Evolutionary conservation across 1,140 invertebrate genomes (phyloP).

Genomic region (Bombus pyrosoma): DNA sequence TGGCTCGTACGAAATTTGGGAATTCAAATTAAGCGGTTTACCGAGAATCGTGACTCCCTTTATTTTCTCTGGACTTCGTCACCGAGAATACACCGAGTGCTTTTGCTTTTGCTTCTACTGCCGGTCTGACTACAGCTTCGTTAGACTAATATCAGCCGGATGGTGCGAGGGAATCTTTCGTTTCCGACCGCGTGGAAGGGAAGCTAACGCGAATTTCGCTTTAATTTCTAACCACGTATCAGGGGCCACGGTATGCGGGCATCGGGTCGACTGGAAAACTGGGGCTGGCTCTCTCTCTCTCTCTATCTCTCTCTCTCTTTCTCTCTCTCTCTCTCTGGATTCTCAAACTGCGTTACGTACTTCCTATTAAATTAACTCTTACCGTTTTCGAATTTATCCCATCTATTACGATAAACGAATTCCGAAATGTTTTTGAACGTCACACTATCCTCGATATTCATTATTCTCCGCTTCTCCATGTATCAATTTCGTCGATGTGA

Average conservation of each 20-base stretch:
- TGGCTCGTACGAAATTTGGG: neutral
- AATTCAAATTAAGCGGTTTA: constrained; percentile 28
- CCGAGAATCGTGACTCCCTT: neutral
- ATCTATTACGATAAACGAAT: neutral
- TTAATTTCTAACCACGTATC: constrained; percentile 51
- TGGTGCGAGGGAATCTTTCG: constrained; percentile 22
- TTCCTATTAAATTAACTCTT: constrained; percentile 36
- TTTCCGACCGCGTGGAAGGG: constrained; percentile 7
- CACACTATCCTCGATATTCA: neutral
- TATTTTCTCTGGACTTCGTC: constrained; percentile 9
- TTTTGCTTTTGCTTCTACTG: neutral
- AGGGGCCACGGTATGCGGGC: neutral
- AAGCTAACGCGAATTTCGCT: constrained; percentile 47
- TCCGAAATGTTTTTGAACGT: neutral
- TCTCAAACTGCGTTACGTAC: constrained; percentile 41
- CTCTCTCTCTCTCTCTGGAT: neutral
- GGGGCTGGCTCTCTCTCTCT: neutral
- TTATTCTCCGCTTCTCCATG: neutral
- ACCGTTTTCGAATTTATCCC: neutral
- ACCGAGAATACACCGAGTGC: constrained; percentile 1
- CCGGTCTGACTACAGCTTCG: constrained; percentile 21
- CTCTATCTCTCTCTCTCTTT: too few relatives aligned
- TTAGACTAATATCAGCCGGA: constrained; percentile 39
- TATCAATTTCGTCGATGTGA: neutral
- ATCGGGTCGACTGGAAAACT: constrained; percentile 4